Base-by-base conservation (phyloP, 2,888 invertebrate genomes). In the Dynastes tityus region DNA sequence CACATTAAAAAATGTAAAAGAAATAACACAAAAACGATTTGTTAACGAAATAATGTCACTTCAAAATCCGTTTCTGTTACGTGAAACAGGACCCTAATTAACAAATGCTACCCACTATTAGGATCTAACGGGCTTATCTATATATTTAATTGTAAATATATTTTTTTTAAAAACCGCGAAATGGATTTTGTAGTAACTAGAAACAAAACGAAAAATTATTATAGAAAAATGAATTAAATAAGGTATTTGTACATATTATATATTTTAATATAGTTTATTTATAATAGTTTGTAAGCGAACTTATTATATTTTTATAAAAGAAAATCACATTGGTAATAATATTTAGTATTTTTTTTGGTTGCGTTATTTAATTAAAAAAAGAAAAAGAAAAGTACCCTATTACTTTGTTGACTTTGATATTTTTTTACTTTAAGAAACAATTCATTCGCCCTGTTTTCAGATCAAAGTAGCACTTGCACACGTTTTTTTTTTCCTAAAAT, bases 21-120 rank as follows among this genome's bases (percentile, higher is more conserved):
- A 8, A 45, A 45, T 8, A 45, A 45, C 11, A 45, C 11, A 11
- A 45, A 8, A 45, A 45, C 2, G 11, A 45, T 9, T 45, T 45
- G 45, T 8, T 45, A 45, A 8, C 6, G 32, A 9, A 45, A 9
- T 11, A 8, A 11, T 2, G 45, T 84, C 85, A 86, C 84, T 83
- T 82, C 81, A 82, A 61, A 61, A 45, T 65, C 73, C 37, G 22
- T 67, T 76, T 51, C n/a, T 53, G 53, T 37, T 53, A 32, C 45
- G 45, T 8, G 45, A 45, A 9, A 45, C 45, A 45, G 9, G 9
- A 45, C 45, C 45, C 11, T 45, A 45, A 45, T 45, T 45, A 45
- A 45, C 11, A 45, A 45, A 45, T 16, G 2, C 53, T 53, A 53
- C 5, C 2, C n/a, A 53, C 3, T 53, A 16, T 53, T 6, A 53